Evolutionary conservation across 2,888 invertebrate species (phyloP).

Genomic region (Allolobophora icterica): DNA sequence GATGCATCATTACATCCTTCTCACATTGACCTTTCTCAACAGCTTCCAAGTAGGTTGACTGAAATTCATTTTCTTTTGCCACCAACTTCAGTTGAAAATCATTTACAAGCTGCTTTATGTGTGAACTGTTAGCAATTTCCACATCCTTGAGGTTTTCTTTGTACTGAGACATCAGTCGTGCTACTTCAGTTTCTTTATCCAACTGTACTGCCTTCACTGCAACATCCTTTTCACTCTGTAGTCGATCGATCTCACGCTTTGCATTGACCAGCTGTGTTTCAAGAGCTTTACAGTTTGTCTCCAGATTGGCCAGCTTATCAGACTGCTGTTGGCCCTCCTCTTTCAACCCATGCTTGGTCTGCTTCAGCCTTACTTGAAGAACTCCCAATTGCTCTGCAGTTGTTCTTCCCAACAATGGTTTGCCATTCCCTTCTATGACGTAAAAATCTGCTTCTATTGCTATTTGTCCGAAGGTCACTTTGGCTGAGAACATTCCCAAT

Average conservation of each 20-base stretch:
- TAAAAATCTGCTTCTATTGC: no score
- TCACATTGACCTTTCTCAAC: background rate
- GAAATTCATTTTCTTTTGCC: constrained; percentile 18
- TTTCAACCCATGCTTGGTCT: background rate
- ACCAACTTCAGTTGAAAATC: background rate
- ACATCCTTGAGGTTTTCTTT: background rate
- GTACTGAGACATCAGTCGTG: background rate
- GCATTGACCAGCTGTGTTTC: background rate
- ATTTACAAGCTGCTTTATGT: constrained; percentile 11
- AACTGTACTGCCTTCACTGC: background rate
- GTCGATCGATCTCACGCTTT: background rate
- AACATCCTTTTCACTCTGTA: background rate
- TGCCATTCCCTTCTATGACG: no score
- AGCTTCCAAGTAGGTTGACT: background rate
- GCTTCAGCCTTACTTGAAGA: background rate
- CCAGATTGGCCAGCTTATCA: background rate
- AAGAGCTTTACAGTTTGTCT: background rate
- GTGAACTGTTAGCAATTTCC: constrained; percentile 18
- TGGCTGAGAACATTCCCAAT: no score
- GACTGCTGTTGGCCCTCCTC: background rate
- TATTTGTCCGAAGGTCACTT: no score
- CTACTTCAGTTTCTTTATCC: no score
- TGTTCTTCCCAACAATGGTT: no score
- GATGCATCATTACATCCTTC: background rate
- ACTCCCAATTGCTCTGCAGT: no score